Conservation (phyloP, 2,797 vertebrate genomes). For the Enteromius afrohamiltoni region DNA sequence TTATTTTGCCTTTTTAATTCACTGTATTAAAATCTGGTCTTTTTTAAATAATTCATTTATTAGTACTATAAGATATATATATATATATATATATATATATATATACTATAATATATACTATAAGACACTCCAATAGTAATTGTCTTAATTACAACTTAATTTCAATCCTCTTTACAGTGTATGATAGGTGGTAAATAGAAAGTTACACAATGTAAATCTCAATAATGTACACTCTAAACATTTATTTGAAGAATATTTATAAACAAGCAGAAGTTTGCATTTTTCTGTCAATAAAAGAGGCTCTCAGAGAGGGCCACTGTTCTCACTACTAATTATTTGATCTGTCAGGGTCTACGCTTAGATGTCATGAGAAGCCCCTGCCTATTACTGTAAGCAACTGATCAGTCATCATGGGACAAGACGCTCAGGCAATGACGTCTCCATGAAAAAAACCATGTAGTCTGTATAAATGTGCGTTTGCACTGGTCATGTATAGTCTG, state of each 20-base stretch:
- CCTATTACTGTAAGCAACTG: background rate
- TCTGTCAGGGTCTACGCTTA: background rate
- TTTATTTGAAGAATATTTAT: background rate
- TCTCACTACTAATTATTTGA: background rate
- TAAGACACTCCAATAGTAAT: too few relatives aligned
- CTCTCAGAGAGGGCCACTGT: background rate
- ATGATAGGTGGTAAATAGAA: background rate
- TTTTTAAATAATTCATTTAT: background rate
- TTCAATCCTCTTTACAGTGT: background rate
- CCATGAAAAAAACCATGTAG: background rate
- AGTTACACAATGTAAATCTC: background rate
- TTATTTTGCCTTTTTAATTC: background rate
- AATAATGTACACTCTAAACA: background rate
- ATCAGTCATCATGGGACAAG: slow-evolving; percentile 3
- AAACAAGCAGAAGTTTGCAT: background rate
- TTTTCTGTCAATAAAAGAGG: background rate
- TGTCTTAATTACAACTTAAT: too few relatives aligned
- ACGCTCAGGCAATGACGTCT: background rate
- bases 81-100: too few relatives aligned
- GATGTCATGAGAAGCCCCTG: slow-evolving; percentile 5
- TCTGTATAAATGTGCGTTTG: background rate
- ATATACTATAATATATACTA: too few relatives aligned
- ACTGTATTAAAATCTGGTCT: background rate
- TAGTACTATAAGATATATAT: too few relatives aligned
- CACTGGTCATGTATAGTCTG: background rate